Evolutionary conservation across 2,113 vertebrate species (phyloP), one percentile per base, ranked within the genome.

Genomic region (Thomomys bottae): DNA sequence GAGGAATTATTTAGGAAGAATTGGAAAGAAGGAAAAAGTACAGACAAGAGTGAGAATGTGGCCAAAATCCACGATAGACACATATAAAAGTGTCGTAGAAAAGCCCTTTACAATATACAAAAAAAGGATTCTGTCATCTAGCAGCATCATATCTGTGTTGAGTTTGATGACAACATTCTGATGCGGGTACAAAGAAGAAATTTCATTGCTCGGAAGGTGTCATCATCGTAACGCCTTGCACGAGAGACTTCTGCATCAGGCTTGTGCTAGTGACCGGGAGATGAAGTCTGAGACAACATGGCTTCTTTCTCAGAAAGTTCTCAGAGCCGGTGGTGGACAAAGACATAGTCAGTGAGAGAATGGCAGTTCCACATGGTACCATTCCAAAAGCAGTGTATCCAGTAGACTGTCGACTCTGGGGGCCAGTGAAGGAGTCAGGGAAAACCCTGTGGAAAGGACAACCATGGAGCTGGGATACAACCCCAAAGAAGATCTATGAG

Each of bases 321-420:
- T 84, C 20, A 26, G 72, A 64, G 8, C 21, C 8, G 2, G 24
- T 78, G 1, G 24, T 12, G 24, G 20, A 87, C 6, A 70, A 63
- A 86, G 59, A 59, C 59, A 34, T 4, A 38, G 61, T 83, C 49
- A 87, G 49, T n/a, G n/a, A 54, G 18, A 32, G 45, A 40, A 34
- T 10, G 28, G 36, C 49, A 12, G 30, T 32, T 23, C 32, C 28
- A 18, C 0, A 0, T 20, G 49, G 26, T 23, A 14, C 66, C 10
- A 0, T 36, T 15, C 0, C 15, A 32, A 30, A 7, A 88, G 34
- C n/a, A n/a, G 8, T 14, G 6, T 10, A 1, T 9, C 38, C 12
- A 21, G 1, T 6, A 10, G 0, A 3, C 18, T 36, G 40, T 15
- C 38, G 40, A 38, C 28, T 4, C 5, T 2, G 23, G 40, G 6